A percentile compares a stretch with the other conserved stretches of the same genome.
Evolutionary conservation across 2,797 vertebrate genomes (phyloP).

Genomic region (Selene dorsalis): DNA sequence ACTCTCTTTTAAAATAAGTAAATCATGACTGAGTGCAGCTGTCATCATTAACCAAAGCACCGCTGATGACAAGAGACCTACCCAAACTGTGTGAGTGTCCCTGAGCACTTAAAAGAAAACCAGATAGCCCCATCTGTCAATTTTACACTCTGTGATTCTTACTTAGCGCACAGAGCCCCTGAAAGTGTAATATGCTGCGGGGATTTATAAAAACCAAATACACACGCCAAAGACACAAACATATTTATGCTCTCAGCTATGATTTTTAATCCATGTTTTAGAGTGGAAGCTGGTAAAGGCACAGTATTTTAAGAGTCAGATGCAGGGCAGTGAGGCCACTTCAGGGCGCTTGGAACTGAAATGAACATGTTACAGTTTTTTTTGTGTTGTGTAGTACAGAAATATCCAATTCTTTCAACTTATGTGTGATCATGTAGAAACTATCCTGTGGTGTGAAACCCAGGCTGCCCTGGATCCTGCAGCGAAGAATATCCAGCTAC

Average conservation of each 20-base stretch:
- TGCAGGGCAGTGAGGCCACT: constrained; percentile 22
- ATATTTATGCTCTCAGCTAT: constrained; percentile 72
- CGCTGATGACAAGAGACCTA: constrained; percentile 65
- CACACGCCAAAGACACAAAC: constrained; percentile 62
- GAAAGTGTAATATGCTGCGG: constrained; percentile 69
- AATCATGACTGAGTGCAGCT: constrained; percentile 68
- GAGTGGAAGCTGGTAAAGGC: constrained; percentile 41
- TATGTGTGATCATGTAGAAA: neutral
- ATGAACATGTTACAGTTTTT: neutral
- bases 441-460: neutral
- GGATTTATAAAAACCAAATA: constrained; percentile 73
- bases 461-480: neutral
- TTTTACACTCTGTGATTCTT: constrained; percentile 73
- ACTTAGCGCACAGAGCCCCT: constrained; percentile 66
- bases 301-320: constrained; percentile 56
- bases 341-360: constrained; percentile 35
- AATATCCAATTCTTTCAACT: neutral
- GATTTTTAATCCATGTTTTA: constrained; percentile 67
- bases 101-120: constrained; percentile 73
- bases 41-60: constrained; percentile 67
- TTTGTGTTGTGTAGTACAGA: constrained; percentile 1
- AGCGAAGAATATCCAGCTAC: neutral
- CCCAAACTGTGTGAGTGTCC: constrained; percentile 70
- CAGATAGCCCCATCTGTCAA: constrained; percentile 79
- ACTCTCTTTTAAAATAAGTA: constrained; percentile 67